Conservation (phyloP, 2,113 vertebrate genomes). For the Gymnocephalus cernua region DNA sequence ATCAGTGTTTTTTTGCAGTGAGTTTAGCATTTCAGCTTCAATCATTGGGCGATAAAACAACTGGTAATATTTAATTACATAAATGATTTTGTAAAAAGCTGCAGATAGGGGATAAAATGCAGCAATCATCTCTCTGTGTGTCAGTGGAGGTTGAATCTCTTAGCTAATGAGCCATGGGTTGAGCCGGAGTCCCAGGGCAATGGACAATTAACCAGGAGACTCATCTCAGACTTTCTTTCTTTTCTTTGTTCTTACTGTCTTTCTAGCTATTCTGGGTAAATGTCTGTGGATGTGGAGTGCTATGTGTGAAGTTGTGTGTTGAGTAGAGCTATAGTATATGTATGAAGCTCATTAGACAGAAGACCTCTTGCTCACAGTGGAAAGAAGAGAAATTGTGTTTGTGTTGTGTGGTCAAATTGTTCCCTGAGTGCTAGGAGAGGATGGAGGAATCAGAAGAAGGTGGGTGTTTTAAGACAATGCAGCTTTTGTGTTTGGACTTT, state of each 20-base stretch:
- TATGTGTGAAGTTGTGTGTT: slow-evolving; percentile 29
- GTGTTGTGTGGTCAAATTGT: slow-evolving; percentile 22
- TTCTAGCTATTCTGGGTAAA: slow-evolving; percentile 29
- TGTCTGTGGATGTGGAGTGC: slow-evolving; percentile 6
- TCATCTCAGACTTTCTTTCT: slow-evolving; percentile 46
- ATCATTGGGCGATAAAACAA: slow-evolving; percentile 65
- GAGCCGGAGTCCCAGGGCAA: slow-evolving; percentile 68
- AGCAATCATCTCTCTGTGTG: slow-evolving; percentile 46
- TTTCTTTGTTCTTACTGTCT: not conserved
- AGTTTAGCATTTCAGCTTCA: slow-evolving; percentile 37
- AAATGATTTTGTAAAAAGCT: slow-evolving; percentile 60
- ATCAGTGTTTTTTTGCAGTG: slow-evolving; percentile 15
- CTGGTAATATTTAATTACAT: slow-evolving; percentile 65
- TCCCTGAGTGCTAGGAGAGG: not conserved
- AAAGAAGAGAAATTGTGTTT: slow-evolving; percentile 5
- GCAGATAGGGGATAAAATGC: slow-evolving; percentile 48
- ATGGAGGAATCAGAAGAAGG: slow-evolving; percentile 1
- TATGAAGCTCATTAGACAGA: slow-evolving; percentile 47
- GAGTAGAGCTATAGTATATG: slow-evolving; percentile 16
- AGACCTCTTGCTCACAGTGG: slow-evolving; percentile 11
- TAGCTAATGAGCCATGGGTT: slow-evolving; percentile 70
- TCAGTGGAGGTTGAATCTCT: slow-evolving; percentile 52
- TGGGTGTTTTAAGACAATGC: not conserved
- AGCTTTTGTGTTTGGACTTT: not conserved
- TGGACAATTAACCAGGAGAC: slow-evolving; percentile 73